Evolutionary conservation across 2,888 invertebrate genomes (phyloP), one percentile per base, ranked within the genome.

Genomic region (Incurvaria masculella): DNA sequence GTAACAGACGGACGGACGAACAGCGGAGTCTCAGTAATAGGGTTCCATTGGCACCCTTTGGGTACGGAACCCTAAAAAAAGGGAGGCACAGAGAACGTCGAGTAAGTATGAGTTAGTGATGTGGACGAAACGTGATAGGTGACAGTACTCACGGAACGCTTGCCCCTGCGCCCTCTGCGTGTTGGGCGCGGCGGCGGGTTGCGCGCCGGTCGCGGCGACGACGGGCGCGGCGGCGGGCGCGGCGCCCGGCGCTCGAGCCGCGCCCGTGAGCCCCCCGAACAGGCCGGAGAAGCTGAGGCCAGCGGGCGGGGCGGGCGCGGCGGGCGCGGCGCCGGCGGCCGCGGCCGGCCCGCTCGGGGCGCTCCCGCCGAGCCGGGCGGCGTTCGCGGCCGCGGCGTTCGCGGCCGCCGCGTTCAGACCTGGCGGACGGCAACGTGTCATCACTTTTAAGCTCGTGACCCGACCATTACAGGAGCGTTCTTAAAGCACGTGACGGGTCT

Each of bases 381-480:
- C 16, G 57, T n/a, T n/a, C 49, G 45, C 53, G 54, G 2, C 55
- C 59, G 23, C 59, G 43, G 11, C 56, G 33, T 4, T 54, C 56
- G 1, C 52, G 57, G 11, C 59, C 60, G 6, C 64, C 59, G n/a
- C 69, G 59, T 51, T 71, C 69, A 47, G 70, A 72, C 69, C 70
- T 66, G 46, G n/a, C n/a, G n/a, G n/a, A n/a, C n/a, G n/a, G n/a
- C n/a, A n/a, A n/a, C 67, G 69, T 68, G 71, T 69, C 33, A 72
- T 64, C 2, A 72, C 66, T 51, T 71, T 72, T 3, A 71, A 64
- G 5, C 64, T 52, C 19, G 57, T 62, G 10, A 57, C 53, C 49
- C 65, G 67, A 48, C 61, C 61, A 55, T 69, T 53, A 18, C 63
- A 61, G 48, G 66, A 63, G 50, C 43, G 58, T 65, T 68, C 54